These are phyloP conservation scores for Nebria salina DNA, from an alignment of 2,888 invertebrate species.

Conservation along the genomic window DNA sequence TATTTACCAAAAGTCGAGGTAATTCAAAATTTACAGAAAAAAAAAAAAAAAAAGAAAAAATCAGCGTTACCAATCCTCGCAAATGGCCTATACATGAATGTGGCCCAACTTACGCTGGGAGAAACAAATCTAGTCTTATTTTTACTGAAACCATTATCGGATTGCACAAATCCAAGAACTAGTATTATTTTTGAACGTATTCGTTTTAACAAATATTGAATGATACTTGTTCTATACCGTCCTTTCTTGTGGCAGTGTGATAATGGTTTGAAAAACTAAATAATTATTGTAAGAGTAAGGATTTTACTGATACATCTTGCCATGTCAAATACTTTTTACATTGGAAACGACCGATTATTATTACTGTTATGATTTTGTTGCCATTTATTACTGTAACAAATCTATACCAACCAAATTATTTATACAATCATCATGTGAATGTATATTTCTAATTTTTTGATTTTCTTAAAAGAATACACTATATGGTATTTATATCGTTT, in stretches of 20 bases:
- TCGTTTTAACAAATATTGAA: conserved; percentile 50
- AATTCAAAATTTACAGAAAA: neutral
- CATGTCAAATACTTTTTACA: conserved; percentile 53
- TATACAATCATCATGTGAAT: no score
- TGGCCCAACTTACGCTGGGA: conserved; percentile 52
- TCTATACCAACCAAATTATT: no score
- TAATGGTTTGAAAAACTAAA: conserved; percentile 38
- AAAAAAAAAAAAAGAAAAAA: neutral
- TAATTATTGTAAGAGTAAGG: conserved; percentile 42
- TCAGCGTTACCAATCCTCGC: neutral
- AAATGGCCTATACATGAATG: neutral
- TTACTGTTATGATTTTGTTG: neutral
- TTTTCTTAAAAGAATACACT: no score
- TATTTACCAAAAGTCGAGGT: neutral
- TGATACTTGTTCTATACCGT: conserved; percentile 61
- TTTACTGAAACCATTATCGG: conserved; percentile 51
- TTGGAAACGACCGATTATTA: neutral
- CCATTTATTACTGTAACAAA: conserved; percentile 14
- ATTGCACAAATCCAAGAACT: conserved; percentile 58
- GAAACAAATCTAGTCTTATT: conserved; percentile 59
- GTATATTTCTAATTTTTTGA: no score
- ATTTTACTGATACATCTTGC: conserved; percentile 54
- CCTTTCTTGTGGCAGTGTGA: conserved; percentile 50
- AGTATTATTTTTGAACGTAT: conserved; percentile 56
- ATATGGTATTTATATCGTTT: no score